Conservation (phyloP, 2,888 invertebrate species). For the Synanthedon myopaeformis region DNA sequence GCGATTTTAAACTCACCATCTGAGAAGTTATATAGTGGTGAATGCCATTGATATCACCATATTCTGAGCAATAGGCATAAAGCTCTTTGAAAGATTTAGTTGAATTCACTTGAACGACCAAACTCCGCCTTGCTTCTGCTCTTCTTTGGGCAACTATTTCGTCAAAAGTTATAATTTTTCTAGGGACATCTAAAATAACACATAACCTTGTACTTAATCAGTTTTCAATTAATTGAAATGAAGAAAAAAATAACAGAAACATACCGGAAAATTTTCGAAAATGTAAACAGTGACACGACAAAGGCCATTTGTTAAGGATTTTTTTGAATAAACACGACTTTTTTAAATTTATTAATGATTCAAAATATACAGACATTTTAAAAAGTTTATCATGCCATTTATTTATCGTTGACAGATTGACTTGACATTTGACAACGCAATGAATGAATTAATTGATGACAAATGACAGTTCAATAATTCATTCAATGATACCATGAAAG, state of each 20-base stretch:
- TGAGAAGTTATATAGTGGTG: slow-evolving; percentile 72
- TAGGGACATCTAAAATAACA: slow-evolving; percentile 37
- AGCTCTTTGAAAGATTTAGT: slow-evolving; percentile 76
- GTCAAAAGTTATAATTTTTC: slow-evolving; percentile 61
- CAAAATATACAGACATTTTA: slow-evolving; percentile 56
- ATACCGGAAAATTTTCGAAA: slow-evolving; percentile 45
- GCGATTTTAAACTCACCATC: slow-evolving; percentile 32
- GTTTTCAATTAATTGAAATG: slow-evolving; percentile 6
- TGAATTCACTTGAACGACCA: slow-evolving; percentile 82
- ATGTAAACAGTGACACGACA: slow-evolving; percentile 33
- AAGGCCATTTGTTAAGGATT: slow-evolving; percentile 21
- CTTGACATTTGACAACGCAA: too few species aligned
- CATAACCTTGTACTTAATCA: slow-evolving; percentile 46
- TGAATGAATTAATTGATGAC: too few species aligned
- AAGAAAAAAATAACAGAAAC: not conserved
- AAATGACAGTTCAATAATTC: too few species aligned
- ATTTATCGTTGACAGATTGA: too few species aligned
- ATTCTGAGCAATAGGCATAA: slow-evolving; percentile 75
- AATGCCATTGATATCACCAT: slow-evolving; percentile 73
- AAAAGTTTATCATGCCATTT: too few species aligned
- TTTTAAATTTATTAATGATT: slow-evolving; percentile 35
- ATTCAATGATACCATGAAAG: too few species aligned
- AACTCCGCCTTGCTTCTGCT: slow-evolving; percentile 75
- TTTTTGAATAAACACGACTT: slow-evolving; percentile 38
- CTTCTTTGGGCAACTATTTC: slow-evolving; percentile 71